Evolutionary conservation across 2,888 invertebrate species (phyloP).

Genomic region (Drosophila nigricruria): DNA sequence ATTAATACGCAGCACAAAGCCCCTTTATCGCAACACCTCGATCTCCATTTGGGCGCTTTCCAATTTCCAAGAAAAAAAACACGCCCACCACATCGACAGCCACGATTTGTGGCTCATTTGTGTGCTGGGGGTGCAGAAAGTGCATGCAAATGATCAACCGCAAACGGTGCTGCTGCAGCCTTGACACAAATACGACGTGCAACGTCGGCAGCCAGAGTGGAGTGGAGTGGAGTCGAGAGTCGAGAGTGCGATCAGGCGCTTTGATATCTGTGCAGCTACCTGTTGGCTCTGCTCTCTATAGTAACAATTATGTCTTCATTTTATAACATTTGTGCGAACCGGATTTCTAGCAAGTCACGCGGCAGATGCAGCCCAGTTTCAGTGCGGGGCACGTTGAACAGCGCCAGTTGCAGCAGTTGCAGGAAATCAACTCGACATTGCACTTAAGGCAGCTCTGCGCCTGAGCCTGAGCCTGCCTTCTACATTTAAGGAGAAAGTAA

Average conservation of each 20-base stretch:
- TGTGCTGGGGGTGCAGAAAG: conserved; percentile 34
- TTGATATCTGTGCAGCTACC: conserved; percentile 29
- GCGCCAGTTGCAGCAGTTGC: conserved; percentile 62
- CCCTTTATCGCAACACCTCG: conserved; percentile 36
- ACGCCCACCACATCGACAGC: conserved; percentile 40
- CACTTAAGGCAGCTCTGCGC: conserved; percentile 47
- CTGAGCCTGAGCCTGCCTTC: conserved; percentile 63
- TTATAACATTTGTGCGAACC: conserved; percentile 63
- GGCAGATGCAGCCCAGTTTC: conserved; percentile 68
- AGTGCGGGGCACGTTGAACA: conserved; percentile 16
- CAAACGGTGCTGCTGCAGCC: conserved; percentile 52
- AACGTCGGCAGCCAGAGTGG: not conserved
- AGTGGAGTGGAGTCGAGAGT: not conserved
- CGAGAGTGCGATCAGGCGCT: conserved; percentile 8
- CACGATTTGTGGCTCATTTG: conserved; percentile 20
- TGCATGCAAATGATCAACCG: conserved; percentile 57
- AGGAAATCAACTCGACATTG: conserved; percentile 71
- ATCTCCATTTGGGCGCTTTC: conserved; percentile 49
- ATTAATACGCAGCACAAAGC: conserved; percentile 55
- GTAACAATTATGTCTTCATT: conserved; percentile 63
- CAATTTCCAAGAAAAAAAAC: conserved; percentile 41
- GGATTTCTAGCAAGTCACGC: conserved; percentile 70
- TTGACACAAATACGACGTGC: conserved; percentile 68
- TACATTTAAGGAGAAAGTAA: conserved; percentile 79
- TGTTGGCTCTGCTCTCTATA: conserved; percentile 21